These are phyloP conservation scores for Pelagia noctiluca DNA, from an alignment of 30 jellyfish, hydroid and myxozoan genomes.

Conservation along the genomic window DNA sequence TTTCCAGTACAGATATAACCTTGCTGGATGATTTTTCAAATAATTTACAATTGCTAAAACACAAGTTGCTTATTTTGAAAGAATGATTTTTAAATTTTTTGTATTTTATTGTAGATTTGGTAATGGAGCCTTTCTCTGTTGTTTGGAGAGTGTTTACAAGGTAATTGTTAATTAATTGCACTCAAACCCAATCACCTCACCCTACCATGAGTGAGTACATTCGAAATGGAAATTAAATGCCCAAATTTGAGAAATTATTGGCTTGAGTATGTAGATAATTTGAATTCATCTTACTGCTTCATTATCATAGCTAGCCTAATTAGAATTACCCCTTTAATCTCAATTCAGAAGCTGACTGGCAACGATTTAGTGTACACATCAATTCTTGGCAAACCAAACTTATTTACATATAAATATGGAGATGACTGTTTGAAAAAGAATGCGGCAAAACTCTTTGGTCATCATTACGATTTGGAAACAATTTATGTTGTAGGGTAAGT, in stretches of 20 bases:
- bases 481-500: conserved; percentile 93
- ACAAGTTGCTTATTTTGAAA: too few species aligned
- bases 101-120: conserved; percentile 77
- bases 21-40: too few species aligned
- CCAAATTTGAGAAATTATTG: too few species aligned
- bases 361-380: conserved; percentile 75
- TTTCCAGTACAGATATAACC: too few species aligned
- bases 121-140: conserved; percentile 92
- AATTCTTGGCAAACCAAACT: conserved; percentile 90
- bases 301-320: too few species aligned
- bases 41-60: too few species aligned
- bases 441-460: conserved; percentile 43
- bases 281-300: too few species aligned
- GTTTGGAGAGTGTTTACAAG: conserved; percentile 84
- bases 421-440: conserved; percentile 68
- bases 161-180: not conserved
- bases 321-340: too few species aligned
- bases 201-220: not conserved
- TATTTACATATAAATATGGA: conserved; percentile 85
- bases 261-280: too few species aligned
- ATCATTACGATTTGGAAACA: conserved; percentile 37
- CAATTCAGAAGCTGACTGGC: conserved; percentile 78
- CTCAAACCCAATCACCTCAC: not conserved
- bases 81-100: too few species aligned
- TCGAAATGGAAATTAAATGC: too few species aligned